Conservation (phyloP, 2,888 invertebrate genomes). For the Lampropteryx suffumata region DNA sequence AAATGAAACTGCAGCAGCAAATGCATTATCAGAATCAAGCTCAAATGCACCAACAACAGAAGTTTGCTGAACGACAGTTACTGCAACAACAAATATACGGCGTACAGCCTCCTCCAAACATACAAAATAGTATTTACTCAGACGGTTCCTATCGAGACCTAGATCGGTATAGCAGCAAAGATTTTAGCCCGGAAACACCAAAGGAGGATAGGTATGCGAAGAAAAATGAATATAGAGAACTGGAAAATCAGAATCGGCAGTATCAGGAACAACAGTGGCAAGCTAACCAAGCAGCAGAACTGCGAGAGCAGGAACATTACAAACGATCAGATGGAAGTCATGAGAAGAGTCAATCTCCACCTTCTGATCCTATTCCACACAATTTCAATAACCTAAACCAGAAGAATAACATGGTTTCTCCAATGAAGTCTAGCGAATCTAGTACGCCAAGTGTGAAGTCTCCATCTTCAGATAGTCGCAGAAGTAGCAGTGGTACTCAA, state of each 20-base stretch:
- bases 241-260: slow-evolving; percentile 65
- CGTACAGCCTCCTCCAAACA: slow-evolving; percentile 76
- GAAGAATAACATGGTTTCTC: slow-evolving; percentile 62
- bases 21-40: slow-evolving; percentile 85
- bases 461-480: slow-evolving; percentile 75
- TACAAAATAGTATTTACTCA: slow-evolving; percentile 77
- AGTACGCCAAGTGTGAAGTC: slow-evolving; percentile 75
- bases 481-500: slow-evolving; percentile 81
- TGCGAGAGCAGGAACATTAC: slow-evolving; percentile 63
- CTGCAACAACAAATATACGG: slow-evolving; percentile 84
- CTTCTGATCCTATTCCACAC: slow-evolving; percentile 44
- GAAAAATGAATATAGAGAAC: slow-evolving; percentile 68
- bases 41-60: slow-evolving; percentile 84
- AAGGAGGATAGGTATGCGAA: slow-evolving; percentile 62
- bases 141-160: slow-evolving; percentile 75
- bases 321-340: slow-evolving; percentile 62
- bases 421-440: slow-evolving; percentile 77
- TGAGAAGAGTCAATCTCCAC: slow-evolving; percentile 61
- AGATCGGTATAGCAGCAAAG: slow-evolving; percentile 73
- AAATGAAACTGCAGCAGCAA: slow-evolving; percentile 85
- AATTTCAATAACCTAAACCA: slow-evolving; percentile 55
- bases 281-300: slow-evolving; percentile 59
- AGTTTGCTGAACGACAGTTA: slow-evolving; percentile 84
- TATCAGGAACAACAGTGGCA: slow-evolving; percentile 72
- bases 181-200: slow-evolving; percentile 70